phyloP scores from a whole-genome alignment of 1,140 invertebrate species.

The Leptopilina boulardi region DNA sequence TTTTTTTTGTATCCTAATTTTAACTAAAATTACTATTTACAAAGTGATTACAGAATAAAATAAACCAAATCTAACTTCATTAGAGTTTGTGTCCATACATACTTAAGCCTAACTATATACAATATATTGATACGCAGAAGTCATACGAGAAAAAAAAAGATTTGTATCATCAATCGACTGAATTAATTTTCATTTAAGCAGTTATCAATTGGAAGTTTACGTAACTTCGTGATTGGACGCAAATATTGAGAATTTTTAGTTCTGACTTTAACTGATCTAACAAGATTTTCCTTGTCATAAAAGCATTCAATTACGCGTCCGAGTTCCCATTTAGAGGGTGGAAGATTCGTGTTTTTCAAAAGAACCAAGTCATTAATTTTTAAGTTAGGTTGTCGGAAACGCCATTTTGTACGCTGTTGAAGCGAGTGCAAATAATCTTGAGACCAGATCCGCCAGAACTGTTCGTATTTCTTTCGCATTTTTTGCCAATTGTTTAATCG shows the following conservation, averaged over 20 bases:
- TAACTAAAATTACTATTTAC: too few species aligned
- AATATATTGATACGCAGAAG: too few species aligned
- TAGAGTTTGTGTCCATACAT: too few species aligned
- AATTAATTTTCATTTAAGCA: too few species aligned
- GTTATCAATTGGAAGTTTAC: not conserved
- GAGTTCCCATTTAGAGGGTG: not conserved
- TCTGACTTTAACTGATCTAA: not conserved
- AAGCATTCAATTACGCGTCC: not conserved
- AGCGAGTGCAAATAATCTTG: constrained; percentile 9
- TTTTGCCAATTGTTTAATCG: not conserved
- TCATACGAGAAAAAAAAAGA: too few species aligned
- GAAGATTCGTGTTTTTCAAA: not conserved
- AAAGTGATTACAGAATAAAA: too few species aligned
- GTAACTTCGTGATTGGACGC: not conserved
- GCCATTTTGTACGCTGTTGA: not conserved
- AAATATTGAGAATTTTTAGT: not conserved
- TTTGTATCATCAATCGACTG: too few species aligned
- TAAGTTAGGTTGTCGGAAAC: not conserved
- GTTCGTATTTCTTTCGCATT: not conserved
- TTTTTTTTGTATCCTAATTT: too few species aligned
- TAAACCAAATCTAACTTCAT: too few species aligned
- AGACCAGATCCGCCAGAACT: constrained; percentile 1
- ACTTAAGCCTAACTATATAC: too few species aligned
- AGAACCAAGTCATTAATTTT: not conserved
- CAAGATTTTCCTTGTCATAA: not conserved